Conservation (phyloP, 2,113 vertebrate species). For the Psittacus erithacus region DNA sequence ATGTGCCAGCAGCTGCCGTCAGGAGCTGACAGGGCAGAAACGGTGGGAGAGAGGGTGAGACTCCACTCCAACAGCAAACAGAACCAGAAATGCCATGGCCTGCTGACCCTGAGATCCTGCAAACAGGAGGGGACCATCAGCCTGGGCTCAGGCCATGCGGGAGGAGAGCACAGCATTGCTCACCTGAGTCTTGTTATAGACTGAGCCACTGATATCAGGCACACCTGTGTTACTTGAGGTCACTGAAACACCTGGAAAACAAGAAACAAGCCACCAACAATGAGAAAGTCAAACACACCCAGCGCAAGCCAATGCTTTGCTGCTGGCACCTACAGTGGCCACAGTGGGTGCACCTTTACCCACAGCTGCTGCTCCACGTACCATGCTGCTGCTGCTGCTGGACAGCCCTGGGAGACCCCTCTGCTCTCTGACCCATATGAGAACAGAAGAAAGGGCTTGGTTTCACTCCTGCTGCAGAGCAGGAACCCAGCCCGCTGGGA, state of each 20-base stretch:
- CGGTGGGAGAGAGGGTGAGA: background rate
- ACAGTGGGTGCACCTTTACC: background rate
- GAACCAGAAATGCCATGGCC: background rate
- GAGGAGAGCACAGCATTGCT: background rate
- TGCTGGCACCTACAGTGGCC: background rate
- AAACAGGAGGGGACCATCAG: background rate
- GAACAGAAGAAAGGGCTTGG: background rate
- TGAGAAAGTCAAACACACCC: background rate
- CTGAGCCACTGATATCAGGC: conserved; percentile 91
- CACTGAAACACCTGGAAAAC: conserved; percentile 85
- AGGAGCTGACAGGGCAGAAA: background rate
- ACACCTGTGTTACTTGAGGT: conserved; percentile 87
- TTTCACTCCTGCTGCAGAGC: background rate
- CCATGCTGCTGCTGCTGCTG: background rate
- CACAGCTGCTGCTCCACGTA: background rate
- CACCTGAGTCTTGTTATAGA: conserved; percentile 96
- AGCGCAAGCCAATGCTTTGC: rapidly evolving
- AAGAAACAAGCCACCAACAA: background rate
- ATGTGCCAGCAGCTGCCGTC: background rate
- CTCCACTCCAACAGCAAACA: background rate
- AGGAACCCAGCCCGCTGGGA: background rate
- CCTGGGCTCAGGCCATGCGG: background rate
- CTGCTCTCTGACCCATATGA: rapidly evolving
- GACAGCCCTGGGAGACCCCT: rapidly evolving
- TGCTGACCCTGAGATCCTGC: background rate